phyloP scores from a whole-genome alignment of 2,888 invertebrate species.

The Drosophila imparisetae region DNA sequence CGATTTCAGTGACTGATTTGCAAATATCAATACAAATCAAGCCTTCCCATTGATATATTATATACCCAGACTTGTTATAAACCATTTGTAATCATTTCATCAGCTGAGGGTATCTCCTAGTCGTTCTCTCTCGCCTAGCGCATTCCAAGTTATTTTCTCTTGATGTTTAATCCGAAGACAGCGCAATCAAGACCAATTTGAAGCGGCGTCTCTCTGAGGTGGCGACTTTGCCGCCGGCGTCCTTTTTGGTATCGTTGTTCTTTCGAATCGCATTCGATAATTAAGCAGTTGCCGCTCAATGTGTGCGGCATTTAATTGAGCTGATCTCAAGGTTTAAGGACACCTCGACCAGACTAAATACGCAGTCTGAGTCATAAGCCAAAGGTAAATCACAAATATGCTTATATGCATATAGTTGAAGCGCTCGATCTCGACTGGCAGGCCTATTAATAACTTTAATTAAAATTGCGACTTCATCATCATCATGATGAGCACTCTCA shows the following conservation, averaged over 20 bases:
- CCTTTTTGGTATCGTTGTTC: conserved; percentile 38
- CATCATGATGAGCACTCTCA: conserved; percentile 8
- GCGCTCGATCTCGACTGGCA: conserved; percentile 42
- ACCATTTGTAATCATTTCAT: background rate
- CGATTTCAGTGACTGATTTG: background rate
- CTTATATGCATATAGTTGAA: conserved; percentile 21
- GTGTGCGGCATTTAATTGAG: conserved; percentile 79
- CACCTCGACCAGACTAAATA: conserved; percentile 41
- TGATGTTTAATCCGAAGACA: conserved; percentile 62
- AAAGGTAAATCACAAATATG: conserved; percentile 55
- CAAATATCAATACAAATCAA: background rate
- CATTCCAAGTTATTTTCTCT: background rate
- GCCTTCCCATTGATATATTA: background rate
- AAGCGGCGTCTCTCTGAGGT: conserved; percentile 64
- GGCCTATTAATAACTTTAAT: conserved; percentile 83
- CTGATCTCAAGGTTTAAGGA: conserved; percentile 53
- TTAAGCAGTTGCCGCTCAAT: conserved; percentile 79
- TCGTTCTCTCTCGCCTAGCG: background rate
- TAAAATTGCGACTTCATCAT: conserved; percentile 66
- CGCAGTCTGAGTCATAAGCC: conserved; percentile 1
- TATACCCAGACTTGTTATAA: background rate
- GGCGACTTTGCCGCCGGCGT: conserved; percentile 59
- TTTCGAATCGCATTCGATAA: conserved; percentile 60
- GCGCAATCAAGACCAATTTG: conserved; percentile 61
- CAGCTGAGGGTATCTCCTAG: background rate